Evolutionary conservation across 2,888 invertebrate genomes (phyloP).

Genomic region (Catocala nupta): DNA sequence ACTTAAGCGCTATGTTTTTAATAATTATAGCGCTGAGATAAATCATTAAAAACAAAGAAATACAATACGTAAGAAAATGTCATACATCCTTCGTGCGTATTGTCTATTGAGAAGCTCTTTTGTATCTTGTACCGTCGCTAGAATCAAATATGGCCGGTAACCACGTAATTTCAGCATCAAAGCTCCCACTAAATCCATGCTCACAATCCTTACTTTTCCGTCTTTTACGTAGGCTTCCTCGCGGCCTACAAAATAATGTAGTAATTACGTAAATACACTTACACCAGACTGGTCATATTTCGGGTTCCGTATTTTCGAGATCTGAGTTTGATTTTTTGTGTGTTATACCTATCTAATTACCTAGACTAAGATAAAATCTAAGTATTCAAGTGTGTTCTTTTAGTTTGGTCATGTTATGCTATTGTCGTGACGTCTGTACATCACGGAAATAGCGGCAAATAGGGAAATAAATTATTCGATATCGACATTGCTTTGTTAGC

Average conservation of each 20-base stretch:
- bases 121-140: slow-evolving; percentile 68
- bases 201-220: slow-evolving; percentile 72
- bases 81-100: slow-evolving; percentile 67
- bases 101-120: slow-evolving; percentile 58
- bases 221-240: slow-evolving; percentile 72
- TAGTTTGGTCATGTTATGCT: no score
- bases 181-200: slow-evolving; percentile 75
- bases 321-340: no score
- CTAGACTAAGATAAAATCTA: no score
- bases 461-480: no score
- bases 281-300: no score
- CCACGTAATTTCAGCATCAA: slow-evolving; percentile 77
- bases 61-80: slow-evolving; percentile 13
- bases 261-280: slow-evolving; percentile 8
- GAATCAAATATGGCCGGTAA: slow-evolving; percentile 77
- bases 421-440: no score
- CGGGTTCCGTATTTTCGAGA: no score
- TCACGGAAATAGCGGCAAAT: no score
- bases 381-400: no score
- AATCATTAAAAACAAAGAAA: background rate
- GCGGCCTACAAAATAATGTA: slow-evolving; percentile 65
- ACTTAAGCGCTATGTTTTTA: background rate
- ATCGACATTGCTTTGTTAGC: no score
- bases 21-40: no score
- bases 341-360: background rate